Conservation (phyloP, 2,113 vertebrate genomes). For the Varanus salvator region DNA sequence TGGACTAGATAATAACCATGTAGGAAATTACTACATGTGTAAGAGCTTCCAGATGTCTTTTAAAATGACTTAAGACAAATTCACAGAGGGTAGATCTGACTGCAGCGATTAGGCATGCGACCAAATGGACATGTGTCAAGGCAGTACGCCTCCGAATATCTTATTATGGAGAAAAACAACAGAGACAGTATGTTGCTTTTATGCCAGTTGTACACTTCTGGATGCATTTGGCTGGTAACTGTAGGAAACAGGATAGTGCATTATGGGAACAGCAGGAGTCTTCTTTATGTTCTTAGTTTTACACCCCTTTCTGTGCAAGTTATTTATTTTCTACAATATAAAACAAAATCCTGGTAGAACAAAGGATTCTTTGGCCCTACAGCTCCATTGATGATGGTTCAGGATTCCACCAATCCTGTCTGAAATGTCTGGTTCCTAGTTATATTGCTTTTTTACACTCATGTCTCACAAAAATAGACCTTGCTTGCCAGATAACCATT, state of each 20-base stretch:
- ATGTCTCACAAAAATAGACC: conserved; percentile 7
- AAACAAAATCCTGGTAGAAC: background rate
- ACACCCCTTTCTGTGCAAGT: background rate
- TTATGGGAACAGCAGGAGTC: background rate
- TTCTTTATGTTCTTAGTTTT: background rate
- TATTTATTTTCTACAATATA: background rate
- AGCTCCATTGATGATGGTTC: background rate
- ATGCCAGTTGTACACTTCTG: background rate
- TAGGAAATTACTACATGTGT: background rate
- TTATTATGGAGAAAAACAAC: background rate
- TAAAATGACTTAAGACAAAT: background rate
- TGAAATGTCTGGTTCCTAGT: conserved; percentile 7
- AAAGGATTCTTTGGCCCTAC: background rate
- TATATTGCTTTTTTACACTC: background rate
- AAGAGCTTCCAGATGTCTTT: background rate
- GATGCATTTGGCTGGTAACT: background rate
- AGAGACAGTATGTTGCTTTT: background rate
- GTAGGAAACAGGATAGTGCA: background rate
- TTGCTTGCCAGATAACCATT: background rate
- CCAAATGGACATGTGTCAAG: background rate
- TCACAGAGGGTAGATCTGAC: background rate
- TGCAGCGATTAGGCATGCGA: background rate
- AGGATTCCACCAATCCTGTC: background rate
- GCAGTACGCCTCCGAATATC: background rate
- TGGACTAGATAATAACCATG: background rate